Conservation (phyloP, 2,888 invertebrate genomes). For the Silvanus unidentatus region DNA sequence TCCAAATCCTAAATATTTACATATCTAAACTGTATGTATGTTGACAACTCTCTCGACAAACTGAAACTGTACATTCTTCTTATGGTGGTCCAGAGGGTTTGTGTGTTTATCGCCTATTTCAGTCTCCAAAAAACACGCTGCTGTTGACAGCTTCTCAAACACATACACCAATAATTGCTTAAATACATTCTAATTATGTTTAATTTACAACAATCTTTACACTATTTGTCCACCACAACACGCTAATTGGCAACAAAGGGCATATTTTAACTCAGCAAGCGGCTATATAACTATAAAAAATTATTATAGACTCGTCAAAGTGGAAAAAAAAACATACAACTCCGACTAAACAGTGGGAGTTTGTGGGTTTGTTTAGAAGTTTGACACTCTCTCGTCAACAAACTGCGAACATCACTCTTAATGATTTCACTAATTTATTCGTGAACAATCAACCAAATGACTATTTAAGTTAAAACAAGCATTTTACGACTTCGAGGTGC, state of each 20-base stretch:
- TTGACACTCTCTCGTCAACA: conserved; percentile 28
- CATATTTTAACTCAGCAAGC: conserved; percentile 26
- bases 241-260: conserved; percentile 31
- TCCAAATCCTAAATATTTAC: conserved; percentile 1
- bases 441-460: background rate
- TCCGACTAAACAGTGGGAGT: too few species aligned
- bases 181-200: conserved; percentile 13
- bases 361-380: conserved; percentile 25
- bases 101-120: too few species aligned
- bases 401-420: conserved; percentile 5
- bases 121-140: too few species aligned
- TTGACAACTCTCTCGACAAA: too few species aligned
- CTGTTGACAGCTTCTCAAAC: too few species aligned
- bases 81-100: too few species aligned
- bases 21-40: background rate
- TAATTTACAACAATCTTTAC: conserved; percentile 20
- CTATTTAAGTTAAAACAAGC: too few species aligned
- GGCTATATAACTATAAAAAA: conserved; percentile 18
- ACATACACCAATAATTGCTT: too few species aligned
- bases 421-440: too few species aligned
- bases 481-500: too few species aligned
- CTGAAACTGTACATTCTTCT: too few species aligned
- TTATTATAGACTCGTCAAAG: conserved; percentile 17
- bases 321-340: too few species aligned
- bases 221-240: conserved; percentile 21